Conservation (phyloP, 2,797 vertebrate genomes). For the Peromyscus nudipes region DNA sequence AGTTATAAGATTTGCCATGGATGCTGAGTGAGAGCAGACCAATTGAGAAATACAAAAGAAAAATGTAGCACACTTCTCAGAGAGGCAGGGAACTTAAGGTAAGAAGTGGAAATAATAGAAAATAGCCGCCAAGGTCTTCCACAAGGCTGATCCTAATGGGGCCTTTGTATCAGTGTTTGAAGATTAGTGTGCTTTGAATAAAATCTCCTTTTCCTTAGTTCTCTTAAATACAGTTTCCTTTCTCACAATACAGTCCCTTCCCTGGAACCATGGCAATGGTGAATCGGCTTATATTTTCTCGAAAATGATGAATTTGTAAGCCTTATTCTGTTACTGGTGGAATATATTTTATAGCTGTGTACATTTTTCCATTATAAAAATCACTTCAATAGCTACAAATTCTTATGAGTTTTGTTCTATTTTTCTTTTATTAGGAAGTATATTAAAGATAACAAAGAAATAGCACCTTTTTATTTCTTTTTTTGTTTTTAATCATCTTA, state of each 20-base stretch:
- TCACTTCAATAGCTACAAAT: neutral
- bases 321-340: neutral
- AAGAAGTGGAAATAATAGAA: neutral
- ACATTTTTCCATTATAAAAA: neutral
- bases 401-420: neutral
- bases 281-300: neutral
- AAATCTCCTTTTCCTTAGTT: neutral
- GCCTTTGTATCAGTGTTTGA: neutral
- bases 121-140: neutral
- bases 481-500: neutral
- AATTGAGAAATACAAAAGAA: neutral
- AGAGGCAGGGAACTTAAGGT: neutral
- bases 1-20: neutral
- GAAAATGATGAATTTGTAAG: neutral
- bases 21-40: neutral
- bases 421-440: constrained; percentile 13
- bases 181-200: neutral
- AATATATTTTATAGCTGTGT: neutral
- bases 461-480: neutral
- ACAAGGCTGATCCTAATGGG: neutral
- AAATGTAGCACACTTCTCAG: neutral
- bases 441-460: constrained; percentile 25
- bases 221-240: neutral
- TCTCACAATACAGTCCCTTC: neutral
- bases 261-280: neutral